These are phyloP conservation scores for Apotomis betuletana DNA, from an alignment of 2,888 invertebrate genomes.

Conservation along the genomic window DNA sequence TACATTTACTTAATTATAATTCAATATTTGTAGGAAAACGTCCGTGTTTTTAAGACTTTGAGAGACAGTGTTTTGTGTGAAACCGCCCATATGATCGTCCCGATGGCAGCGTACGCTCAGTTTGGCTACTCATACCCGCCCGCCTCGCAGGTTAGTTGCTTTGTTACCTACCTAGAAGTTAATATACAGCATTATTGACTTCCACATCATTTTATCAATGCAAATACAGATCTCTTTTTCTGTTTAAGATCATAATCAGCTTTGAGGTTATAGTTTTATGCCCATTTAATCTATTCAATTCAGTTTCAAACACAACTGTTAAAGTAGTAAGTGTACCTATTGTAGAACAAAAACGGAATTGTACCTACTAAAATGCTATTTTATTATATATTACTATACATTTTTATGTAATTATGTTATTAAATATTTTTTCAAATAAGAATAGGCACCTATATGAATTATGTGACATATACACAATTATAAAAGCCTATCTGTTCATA, in stretches of 20 bases:
- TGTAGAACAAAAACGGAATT: no score
- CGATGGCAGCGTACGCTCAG: slow-evolving; percentile 92
- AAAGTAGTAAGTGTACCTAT: no score
- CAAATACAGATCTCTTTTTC: not conserved
- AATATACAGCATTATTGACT: not conserved
- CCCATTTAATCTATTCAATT: no score
- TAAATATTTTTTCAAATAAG: no score
- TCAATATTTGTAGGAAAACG: slow-evolving; percentile 66
- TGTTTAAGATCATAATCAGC: not conserved
- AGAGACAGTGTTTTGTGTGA: slow-evolving; percentile 81
- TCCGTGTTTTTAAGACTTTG: slow-evolving; percentile 76
- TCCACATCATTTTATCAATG: not conserved
- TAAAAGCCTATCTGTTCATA: no score
- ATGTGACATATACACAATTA: no score
- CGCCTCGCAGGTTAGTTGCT: slow-evolving; percentile 92
- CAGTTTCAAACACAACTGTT: no score
- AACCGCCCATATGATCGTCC: slow-evolving; percentile 83
- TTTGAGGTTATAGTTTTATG: not conserved
- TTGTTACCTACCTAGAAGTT: slow-evolving; percentile 11
- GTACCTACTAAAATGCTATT: no score
- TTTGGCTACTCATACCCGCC: slow-evolving; percentile 96
- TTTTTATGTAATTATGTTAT: no score
- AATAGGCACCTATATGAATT: no score
- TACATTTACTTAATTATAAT: slow-evolving; percentile 70
- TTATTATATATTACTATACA: no score